Evolutionary conservation across 2,888 invertebrate species (phyloP), one percentile per base, ranked within the genome.

Genomic region (Sacculina carcini): DNA sequence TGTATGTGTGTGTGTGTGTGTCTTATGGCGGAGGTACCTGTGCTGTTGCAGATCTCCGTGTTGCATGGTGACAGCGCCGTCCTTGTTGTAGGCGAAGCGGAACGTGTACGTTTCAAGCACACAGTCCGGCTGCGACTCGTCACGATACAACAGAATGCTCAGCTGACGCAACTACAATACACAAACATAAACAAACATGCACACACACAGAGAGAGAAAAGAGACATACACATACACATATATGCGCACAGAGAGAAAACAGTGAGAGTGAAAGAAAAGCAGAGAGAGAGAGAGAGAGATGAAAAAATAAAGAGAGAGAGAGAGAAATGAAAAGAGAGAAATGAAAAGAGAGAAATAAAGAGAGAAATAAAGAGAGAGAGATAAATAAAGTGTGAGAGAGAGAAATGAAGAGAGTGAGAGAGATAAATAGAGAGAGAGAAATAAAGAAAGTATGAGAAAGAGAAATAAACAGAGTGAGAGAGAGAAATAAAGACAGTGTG

Each of bases 91-190:
- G 10, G 61, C 56, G 57, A 67, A 65, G 52, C 63, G 64, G 60
- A 66, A 67, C n/a, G 65, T 62, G 58, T 66, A 67, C 3, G 64
- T 62, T 53, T 66, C 66, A 51, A 66, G 62, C n/a, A 64, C 61
- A 39, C 61, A 62, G 62, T 65, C 61, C 39, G 63, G 63, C 49
- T 64, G 59, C 48, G 62, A 59, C 24, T 61, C 59, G 56, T 65
- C 63, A n/a, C 58, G 53, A 54, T 64, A 65, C 21, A 66, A 61
- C 57, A 63, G 63, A 55, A 65, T 60, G 26, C 63, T 60, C 36
- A 66, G 56, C 55, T 60, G 60, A 53, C 60, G 60, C 12, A 66
- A 58, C 56, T 56, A 54, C 12, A 48, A 49, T 19, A 6, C 3
- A 26, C 46, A 51, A 21, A 29, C 7, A 9, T 2, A 5, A 2